These are phyloP conservation scores for Hippocampus abdominalis DNA, from an alignment of 2,113 vertebrate genomes.

Conservation along the genomic window DNA sequence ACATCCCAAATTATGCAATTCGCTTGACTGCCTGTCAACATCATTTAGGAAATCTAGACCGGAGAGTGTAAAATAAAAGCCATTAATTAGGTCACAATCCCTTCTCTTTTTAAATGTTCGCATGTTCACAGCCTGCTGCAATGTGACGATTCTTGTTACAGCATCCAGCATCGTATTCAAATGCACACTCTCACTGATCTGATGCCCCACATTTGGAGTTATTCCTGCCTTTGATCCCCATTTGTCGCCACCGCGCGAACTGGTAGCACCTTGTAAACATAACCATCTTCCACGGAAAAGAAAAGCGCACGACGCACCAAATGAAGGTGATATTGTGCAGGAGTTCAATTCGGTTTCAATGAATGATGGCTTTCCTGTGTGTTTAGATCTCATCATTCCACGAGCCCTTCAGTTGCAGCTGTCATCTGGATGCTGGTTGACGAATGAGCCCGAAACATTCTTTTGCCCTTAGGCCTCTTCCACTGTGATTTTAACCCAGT, in stretches of 20 bases:
- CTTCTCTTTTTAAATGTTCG: conserved; percentile 1
- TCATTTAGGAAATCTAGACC: conserved; percentile 39
- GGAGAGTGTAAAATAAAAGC: conserved; percentile 44
- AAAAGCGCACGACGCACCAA: background rate
- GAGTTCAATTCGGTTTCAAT: conserved; percentile 39
- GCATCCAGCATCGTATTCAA: conserved; percentile 38
- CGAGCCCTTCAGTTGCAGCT: conserved; percentile 32
- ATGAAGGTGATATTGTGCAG: conserved; percentile 31
- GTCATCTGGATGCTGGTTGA: conserved; percentile 36
- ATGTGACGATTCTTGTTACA: conserved; percentile 35
- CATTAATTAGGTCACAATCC: conserved; percentile 57
- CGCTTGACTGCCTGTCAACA: conserved; percentile 8
- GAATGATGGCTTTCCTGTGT: conserved; percentile 52
- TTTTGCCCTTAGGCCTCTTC: conserved; percentile 27
- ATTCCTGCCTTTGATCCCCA: conserved; percentile 4
- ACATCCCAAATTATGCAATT: conserved; percentile 7
- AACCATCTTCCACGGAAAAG: conserved; percentile 11
- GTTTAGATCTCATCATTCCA: conserved; percentile 41
- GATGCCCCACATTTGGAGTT: conserved; percentile 26
- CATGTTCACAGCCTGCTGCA: conserved; percentile 9
- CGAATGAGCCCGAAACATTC: conserved; percentile 47
- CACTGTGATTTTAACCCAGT: conserved; percentile 37
- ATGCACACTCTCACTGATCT: conserved; percentile 27
- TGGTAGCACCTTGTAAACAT: background rate
- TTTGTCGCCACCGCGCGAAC: conserved; percentile 2